Percentiles rank a stretch among this genome's conserved stretches.
Evolutionary conservation across 2,888 invertebrate genomes (phyloP).

Genomic region (Sarcophaga rosellei): DNA sequence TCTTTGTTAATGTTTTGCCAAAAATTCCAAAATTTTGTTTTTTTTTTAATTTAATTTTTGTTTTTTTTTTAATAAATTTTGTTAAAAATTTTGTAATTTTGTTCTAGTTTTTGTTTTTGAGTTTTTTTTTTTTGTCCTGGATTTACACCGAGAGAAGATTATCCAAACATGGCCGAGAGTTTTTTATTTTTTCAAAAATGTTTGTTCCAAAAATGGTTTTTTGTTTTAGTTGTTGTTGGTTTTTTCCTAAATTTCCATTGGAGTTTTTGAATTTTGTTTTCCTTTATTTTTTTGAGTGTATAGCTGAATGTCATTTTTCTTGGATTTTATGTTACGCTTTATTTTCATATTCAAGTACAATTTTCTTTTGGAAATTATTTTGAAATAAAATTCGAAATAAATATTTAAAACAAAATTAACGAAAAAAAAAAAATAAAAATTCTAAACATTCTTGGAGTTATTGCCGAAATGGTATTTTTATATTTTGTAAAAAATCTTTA

Average conservation of each 20-base stretch:
- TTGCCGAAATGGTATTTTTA: constrained; percentile 65
- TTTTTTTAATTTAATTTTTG: constrained; percentile 71
- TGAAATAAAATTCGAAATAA: constrained; percentile 44
- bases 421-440: constrained; percentile 26
- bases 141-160: constrained; percentile 80
- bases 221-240: constrained; percentile 65
- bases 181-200: constrained; percentile 64
- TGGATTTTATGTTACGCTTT: constrained; percentile 63
- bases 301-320: constrained; percentile 27
- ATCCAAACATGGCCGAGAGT: constrained; percentile 81
- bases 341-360: constrained; percentile 62
- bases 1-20: constrained; percentile 56
- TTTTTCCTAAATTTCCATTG: constrained; percentile 44
- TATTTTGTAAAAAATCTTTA: constrained; percentile 58
- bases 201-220: constrained; percentile 67
- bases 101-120: constrained; percentile 71
- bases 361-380: constrained; percentile 57
- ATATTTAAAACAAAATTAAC: constrained; percentile 49
- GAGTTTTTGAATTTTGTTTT: constrained; percentile 72
- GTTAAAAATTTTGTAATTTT: constrained; percentile 77
- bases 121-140: constrained; percentile 77
- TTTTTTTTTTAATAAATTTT: constrained; percentile 65
- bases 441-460: constrained; percentile 65
- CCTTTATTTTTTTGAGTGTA: constrained; percentile 52
- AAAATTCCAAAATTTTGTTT: constrained; percentile 77